phyloP scores from a whole-genome alignment of 2,113 vertebrate species.

The Sarotherodon lohbergeri region DNA sequence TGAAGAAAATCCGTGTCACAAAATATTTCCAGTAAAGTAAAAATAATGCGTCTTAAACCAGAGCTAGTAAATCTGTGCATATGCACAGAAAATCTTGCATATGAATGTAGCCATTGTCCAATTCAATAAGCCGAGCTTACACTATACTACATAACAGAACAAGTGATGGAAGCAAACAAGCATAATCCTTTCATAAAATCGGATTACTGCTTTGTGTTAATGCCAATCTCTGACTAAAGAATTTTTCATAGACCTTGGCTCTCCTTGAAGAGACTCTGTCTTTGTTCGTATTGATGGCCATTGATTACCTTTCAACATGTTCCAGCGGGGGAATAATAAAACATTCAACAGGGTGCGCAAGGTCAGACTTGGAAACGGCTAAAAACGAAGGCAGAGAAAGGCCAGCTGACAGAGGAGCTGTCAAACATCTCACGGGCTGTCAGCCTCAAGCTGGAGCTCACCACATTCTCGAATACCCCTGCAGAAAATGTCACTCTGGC shows the following conservation, averaged over 20 bases:
- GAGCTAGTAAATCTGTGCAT: neutral
- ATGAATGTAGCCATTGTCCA: neutral
- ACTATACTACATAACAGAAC: neutral
- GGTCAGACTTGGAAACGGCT: conserved; percentile 11
- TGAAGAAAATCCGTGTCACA: neutral
- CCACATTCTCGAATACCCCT: neutral
- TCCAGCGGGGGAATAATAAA: conserved; percentile 4
- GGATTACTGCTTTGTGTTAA: neutral
- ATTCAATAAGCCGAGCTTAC: neutral
- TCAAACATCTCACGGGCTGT: conserved; percentile 29
- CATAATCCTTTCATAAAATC: neutral
- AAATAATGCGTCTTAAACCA: neutral
- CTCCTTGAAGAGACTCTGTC: neutral
- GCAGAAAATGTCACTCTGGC: neutral
- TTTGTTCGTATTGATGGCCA: neutral
- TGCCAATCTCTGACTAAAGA: neutral
- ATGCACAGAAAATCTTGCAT: neutral
- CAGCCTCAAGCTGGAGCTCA: neutral
- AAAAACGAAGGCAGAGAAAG: neutral
- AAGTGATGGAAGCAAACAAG: neutral
- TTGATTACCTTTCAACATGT: conserved; percentile 48
- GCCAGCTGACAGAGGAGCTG: neutral
- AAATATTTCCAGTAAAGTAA: neutral
- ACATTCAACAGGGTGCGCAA: conserved; percentile 21
- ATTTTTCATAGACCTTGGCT: neutral